Conservation (phyloP, 2,888 invertebrate genomes). For the Rambutsinella grinnellia region DNA sequence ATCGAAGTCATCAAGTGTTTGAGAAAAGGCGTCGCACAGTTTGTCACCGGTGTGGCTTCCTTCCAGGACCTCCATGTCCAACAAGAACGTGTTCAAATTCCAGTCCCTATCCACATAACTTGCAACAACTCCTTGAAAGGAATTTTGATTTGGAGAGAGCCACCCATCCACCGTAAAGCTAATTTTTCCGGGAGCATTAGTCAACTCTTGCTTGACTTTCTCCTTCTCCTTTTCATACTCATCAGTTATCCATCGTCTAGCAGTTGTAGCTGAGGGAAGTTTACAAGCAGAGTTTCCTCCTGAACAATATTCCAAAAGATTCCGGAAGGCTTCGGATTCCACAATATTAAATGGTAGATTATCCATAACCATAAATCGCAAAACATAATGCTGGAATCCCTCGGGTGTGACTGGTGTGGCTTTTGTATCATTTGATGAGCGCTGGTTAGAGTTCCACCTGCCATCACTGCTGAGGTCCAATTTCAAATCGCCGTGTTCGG, state of each 20-base stretch:
- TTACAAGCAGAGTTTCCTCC: not conserved
- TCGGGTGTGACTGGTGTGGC: not conserved
- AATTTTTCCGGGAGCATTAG: not conserved
- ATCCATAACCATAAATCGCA: not conserved
- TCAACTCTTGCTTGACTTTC: not conserved
- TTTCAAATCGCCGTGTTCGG: too few species aligned
- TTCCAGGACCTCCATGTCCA: slow-evolving; percentile 1
- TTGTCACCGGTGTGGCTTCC: slow-evolving; percentile 21
- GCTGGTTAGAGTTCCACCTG: too few species aligned
- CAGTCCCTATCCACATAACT: slow-evolving; percentile 6
- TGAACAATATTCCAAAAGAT: slow-evolving; percentile 4
- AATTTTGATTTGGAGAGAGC: slow-evolving; percentile 2
- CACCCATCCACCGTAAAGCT: slow-evolving; percentile 19
- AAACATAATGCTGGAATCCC: not conserved
- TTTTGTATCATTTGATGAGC: not conserved
- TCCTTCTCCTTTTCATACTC: not conserved
- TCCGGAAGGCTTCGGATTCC: not conserved
- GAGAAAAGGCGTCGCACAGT: not conserved
- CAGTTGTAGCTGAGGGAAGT: not conserved
- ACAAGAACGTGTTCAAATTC: not conserved
- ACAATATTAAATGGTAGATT: slow-evolving; percentile 3
- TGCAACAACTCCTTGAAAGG: slow-evolving; percentile 17
- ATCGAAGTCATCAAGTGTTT: not conserved
- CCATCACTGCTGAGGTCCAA: too few species aligned
- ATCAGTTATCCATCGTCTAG: not conserved